A percentile compares a stretch with the other conserved stretches of the same genome.
Conservation (phyloP, 2,888 invertebrate species). For the Cephus spinipes region DNA sequence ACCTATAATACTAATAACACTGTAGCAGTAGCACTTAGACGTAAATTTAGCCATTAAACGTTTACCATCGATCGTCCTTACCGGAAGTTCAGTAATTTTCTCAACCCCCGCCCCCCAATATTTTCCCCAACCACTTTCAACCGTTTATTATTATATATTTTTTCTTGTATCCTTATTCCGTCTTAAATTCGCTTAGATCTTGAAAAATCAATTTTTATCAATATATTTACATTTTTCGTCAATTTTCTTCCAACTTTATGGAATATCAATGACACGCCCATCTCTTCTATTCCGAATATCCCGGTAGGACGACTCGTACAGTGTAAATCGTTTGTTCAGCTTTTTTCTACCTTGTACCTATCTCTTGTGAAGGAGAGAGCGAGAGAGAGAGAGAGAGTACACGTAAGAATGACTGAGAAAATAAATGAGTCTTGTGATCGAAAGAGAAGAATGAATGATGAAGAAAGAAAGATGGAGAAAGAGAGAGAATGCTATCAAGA, state of each 20-base stretch:
- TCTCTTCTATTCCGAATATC: not conserved
- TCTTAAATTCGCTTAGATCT: not conserved
- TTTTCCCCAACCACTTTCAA: not conserved
- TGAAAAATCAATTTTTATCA: not conserved
- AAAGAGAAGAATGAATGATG: not conserved
- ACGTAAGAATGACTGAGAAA: not conserved
- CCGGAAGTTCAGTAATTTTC: not conserved
- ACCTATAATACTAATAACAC: not conserved
- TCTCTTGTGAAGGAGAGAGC: conserved; percentile 8
- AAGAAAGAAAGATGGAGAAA: not conserved
- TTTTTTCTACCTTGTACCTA: conserved; percentile 57
- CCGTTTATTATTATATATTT: not conserved
- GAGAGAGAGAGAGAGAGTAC: not conserved
- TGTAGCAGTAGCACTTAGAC: not conserved
- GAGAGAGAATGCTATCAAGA: not conserved
- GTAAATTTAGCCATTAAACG: not conserved
- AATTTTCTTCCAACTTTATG: conserved; percentile 38
- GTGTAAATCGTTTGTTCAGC: conserved; percentile 12
- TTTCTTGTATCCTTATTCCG: not conserved
- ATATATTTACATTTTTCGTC: conserved; percentile 24
- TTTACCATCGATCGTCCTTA: not conserved
- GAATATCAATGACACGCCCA: not conserved
- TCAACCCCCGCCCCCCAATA: not conserved
- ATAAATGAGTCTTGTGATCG: not conserved
- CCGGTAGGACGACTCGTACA: not conserved